Evolutionary conservation across 2,113 vertebrate species (phyloP).

Genomic region (Daphoenositta chrysoptera): DNA sequence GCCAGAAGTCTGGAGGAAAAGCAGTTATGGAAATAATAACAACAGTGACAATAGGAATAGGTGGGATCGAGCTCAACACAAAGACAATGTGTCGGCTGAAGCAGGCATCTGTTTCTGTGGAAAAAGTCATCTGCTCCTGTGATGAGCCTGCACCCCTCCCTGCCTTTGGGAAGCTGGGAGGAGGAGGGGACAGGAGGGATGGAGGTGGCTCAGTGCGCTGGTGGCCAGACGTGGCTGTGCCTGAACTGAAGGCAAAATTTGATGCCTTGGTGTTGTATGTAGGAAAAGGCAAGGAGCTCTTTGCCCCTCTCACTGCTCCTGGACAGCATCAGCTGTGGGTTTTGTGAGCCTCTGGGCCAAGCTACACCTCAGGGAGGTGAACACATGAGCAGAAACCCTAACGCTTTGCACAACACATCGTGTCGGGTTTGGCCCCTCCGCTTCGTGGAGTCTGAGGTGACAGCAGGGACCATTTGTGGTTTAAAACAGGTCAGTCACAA

Average conservation of each 20-base stretch:
- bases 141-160: not conserved
- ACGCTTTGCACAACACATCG: not conserved
- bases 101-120: not conserved
- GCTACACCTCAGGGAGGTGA: not conserved
- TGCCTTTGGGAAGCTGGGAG: not conserved
- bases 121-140: not conserved
- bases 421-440: not conserved
- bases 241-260: not conserved
- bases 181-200: not conserved
- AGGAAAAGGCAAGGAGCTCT: not conserved
- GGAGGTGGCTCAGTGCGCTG: rapidly evolving
- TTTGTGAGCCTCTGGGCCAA: not conserved
- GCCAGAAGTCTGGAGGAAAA: constrained; percentile 18
- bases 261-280: rapidly evolving
- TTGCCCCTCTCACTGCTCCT: not conserved
- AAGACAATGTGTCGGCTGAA: not conserved
- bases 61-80: not conserved
- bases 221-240: not conserved
- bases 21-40: not conserved
- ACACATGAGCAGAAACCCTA: not conserved
- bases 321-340: not conserved
- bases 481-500: not conserved
- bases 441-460: not conserved
- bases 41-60: not conserved
- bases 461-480: not conserved